These are phyloP conservation scores for Tanypteryx hageni DNA, from an alignment of 2,888 invertebrate species.

Conservation along the genomic window DNA sequence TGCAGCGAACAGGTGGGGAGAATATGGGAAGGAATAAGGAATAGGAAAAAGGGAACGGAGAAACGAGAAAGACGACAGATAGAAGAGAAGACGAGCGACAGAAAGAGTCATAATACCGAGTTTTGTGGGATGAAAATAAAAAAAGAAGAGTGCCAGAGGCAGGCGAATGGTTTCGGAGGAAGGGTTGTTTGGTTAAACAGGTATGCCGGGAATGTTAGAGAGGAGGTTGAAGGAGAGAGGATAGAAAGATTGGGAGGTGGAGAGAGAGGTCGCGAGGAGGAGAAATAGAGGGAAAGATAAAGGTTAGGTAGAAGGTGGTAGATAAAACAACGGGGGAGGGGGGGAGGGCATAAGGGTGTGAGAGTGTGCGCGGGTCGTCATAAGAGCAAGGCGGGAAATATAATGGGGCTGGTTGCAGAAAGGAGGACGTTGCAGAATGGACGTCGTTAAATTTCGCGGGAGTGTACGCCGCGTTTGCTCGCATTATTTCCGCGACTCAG, in stretches of 20 bases:
- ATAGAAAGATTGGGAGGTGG: neutral
- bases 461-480: neutral
- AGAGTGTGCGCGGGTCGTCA: neutral
- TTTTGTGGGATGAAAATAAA: neutral
- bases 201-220: too few relatives aligned
- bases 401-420: neutral
- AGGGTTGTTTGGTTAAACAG: too few relatives aligned
- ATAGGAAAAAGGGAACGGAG: too few relatives aligned
- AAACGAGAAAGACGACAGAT: too few relatives aligned
- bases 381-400: neutral
- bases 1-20: too few relatives aligned
- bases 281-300: neutral
- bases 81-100: too few relatives aligned
- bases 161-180: too few relatives aligned
- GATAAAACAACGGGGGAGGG: neutral
- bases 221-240: too few relatives aligned
- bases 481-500: neutral
- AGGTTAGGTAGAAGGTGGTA: neutral
- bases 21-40: too few relatives aligned
- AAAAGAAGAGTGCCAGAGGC: too few relatives aligned
- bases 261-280: neutral
- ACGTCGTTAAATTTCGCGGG: constrained; percentile 16
- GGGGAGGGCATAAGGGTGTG: neutral
- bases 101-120: neutral
- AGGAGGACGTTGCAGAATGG: constrained; percentile 3